Evolutionary conservation across 2,113 vertebrate genomes (phyloP).

Genomic region (Chroicocephalus ridibundus): DNA sequence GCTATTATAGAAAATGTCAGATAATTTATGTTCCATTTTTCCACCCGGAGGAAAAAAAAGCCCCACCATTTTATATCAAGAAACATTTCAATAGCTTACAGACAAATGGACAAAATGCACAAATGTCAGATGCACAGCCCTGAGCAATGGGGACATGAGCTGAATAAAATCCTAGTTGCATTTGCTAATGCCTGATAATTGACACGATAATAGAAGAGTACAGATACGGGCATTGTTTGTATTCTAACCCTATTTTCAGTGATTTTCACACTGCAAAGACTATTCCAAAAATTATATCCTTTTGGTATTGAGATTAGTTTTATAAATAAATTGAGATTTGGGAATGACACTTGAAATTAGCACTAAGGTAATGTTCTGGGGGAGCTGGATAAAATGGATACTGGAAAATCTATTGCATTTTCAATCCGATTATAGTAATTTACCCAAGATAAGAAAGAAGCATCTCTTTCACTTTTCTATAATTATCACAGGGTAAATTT

Average conservation of each 20-base stretch:
- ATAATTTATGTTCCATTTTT: slow-evolving; percentile 35
- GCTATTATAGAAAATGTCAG: slow-evolving; percentile 27
- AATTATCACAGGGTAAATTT: not conserved
- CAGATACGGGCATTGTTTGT: not conserved
- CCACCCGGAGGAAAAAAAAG: not conserved
- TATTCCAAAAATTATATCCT: slow-evolving; percentile 12
- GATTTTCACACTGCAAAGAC: slow-evolving; percentile 4
- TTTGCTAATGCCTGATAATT: slow-evolving; percentile 40
- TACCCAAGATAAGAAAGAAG: not conserved
- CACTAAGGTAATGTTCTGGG: not conserved
- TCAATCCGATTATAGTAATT: not conserved
- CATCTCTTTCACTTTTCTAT: not conserved
- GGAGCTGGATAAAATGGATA: not conserved
- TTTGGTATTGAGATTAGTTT: slow-evolving; percentile 11
- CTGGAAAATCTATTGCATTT: slow-evolving; percentile 8
- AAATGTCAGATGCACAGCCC: slow-evolving; percentile 32
- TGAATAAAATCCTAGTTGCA: slow-evolving; percentile 28
- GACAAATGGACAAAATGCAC: not conserved
- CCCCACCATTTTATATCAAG: not conserved
- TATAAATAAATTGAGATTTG: slow-evolving; percentile 13
- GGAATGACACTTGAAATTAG: slow-evolving; percentile 26
- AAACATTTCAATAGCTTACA: not conserved
- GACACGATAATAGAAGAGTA: slow-evolving; percentile 44
- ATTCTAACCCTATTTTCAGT: slow-evolving; percentile 21
- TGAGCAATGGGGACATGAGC: not conserved